Base-by-base conservation (phyloP, 2,888 invertebrate genomes). In the Sussaba pulchella region DNA sequence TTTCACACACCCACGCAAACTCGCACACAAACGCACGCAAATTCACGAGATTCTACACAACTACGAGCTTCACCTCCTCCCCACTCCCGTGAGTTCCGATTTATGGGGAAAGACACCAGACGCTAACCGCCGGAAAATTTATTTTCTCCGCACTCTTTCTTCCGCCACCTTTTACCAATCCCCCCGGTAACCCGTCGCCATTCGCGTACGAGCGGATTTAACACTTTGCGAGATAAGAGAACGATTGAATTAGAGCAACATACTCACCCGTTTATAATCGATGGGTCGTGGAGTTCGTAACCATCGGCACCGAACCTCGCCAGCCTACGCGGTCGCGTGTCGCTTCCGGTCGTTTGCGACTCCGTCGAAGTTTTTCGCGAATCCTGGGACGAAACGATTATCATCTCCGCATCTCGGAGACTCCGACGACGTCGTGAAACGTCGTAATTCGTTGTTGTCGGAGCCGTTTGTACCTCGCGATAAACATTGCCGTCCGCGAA, bases 381-480 rank as follows among this genome's bases (percentile, higher is more conserved):
- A 17, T 63, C 67, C 54, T 26, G 36, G 4, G 31, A 12, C 12
- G 21, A 5, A 5, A 71, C 41, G 17, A 47, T 71, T 57, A 72
- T 19, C 21, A 41, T 41, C 36, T 10, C 36, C 3, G 78, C 50
- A 59, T 78, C 78, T 26, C 67, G 76, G 17, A 78, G 71, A 31
- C 71, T 72, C 63, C 70, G 81, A 52, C 81, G 82, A 67, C 80
- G 80, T 31, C 81, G 81, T 8, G 80, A 77, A 19, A 81, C 64
- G 47, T 78, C 74, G 66, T 78, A 74, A 59, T 61, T 79, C 14
- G 83, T 82, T 10, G 77, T 81, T 31, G 81, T 80, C 39, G 77
- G 76, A 5, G 77, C 81, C 8, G 83, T 79, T 78, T 84, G 82
- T 71, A 84, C 73, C 77, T 81, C 75, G 52, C 76, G 79, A 72